These are phyloP conservation scores for Thunnus albacares DNA, from an alignment of 2,797 vertebrate genomes.

Conservation along the genomic window DNA sequence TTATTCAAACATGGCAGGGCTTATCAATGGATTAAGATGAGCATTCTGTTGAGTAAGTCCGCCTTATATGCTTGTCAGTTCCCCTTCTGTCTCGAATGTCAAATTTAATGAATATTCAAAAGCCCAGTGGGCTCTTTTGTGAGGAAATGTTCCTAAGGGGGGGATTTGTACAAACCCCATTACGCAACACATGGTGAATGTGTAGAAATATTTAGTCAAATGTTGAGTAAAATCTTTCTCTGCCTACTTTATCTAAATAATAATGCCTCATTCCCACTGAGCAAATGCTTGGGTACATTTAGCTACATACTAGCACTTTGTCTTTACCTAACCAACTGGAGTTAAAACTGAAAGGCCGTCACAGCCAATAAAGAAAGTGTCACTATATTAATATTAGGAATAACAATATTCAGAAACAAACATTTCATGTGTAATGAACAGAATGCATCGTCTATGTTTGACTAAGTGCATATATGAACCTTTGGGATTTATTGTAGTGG, in stretches of 20 bases:
- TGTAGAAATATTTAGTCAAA: conserved; percentile 51
- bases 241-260: conserved; percentile 4
- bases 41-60: conserved; percentile 59
- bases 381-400: neutral
- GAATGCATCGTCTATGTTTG: neutral
- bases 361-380: neutral
- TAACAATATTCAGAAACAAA: neutral
- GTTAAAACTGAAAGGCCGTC: neutral
- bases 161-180: conserved; percentile 50
- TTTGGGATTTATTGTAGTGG: neutral
- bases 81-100: conserved; percentile 61
- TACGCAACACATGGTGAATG: conserved; percentile 40
- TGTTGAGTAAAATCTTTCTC: conserved; percentile 30
- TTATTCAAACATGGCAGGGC: conserved; percentile 61
- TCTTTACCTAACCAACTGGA: neutral
- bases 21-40: conserved; percentile 71
- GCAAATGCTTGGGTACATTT: conserved; percentile 8
- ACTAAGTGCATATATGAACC: neutral
- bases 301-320: neutral
- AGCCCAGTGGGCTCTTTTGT: conserved; percentile 60
- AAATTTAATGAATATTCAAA: conserved; percentile 74
- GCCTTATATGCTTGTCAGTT: conserved; percentile 68
- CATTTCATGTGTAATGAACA: neutral
- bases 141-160: conserved; percentile 44
- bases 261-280: conserved; percentile 5